Evolutionary conservation across 2,113 vertebrate genomes (phyloP).

Genomic region (Odontophorus gujanensis): DNA sequence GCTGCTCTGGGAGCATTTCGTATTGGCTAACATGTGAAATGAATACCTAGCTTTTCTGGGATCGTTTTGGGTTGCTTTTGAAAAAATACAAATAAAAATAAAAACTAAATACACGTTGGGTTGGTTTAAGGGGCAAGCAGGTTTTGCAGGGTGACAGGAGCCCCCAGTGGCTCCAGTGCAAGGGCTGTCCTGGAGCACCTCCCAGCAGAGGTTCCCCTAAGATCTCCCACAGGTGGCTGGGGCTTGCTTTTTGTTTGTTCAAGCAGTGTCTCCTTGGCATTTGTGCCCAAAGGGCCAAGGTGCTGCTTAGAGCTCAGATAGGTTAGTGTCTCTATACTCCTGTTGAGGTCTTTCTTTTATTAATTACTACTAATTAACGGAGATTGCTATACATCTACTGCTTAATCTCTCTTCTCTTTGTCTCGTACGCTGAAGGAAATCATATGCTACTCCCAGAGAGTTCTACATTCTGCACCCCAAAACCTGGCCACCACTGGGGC

Average conservation of each 20-base stretch:
- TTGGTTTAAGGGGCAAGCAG: not conserved
- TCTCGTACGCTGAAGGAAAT: not conserved
- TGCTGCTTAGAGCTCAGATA: slow-evolving; percentile 26
- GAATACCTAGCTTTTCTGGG: slow-evolving; percentile 70
- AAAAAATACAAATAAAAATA: not conserved
- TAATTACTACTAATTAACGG: slow-evolving; percentile 21
- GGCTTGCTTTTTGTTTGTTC: slow-evolving; percentile 40
- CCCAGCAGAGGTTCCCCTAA: not conserved
- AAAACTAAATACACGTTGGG: slow-evolving; percentile 17
- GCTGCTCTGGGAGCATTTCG: slow-evolving; percentile 70
- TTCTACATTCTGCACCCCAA: not conserved
- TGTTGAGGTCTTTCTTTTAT: not conserved
- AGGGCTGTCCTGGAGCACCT: not conserved
- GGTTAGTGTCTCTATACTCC: not conserved
- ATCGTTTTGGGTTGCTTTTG: slow-evolving; percentile 51
- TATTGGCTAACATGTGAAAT: slow-evolving; percentile 71
- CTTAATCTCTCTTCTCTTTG: not conserved
- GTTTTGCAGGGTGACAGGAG: not conserved
- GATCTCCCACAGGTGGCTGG: not conserved
- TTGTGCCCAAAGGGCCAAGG: not conserved
- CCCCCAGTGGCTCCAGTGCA: not conserved
- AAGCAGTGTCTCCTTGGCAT: not conserved
- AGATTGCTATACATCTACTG: not conserved
- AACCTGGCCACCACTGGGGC: not conserved
- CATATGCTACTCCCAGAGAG: not conserved